phyloP scores from a whole-genome alignment of 2,888 invertebrate genomes.

The Nephrotoma appendiculata region DNA sequence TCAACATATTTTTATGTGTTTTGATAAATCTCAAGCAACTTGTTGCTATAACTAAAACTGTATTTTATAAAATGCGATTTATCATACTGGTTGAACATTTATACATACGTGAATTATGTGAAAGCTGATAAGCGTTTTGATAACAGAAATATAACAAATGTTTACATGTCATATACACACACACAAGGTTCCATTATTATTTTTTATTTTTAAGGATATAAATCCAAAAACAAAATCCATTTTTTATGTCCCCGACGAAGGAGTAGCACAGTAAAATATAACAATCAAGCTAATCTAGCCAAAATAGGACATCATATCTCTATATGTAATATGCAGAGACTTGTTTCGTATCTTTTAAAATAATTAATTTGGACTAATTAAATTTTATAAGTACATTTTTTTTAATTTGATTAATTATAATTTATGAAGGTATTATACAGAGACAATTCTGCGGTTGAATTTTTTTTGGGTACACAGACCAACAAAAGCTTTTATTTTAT shows the following conservation, averaged over 20 bases:
- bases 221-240: background rate
- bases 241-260: background rate
- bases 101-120: background rate
- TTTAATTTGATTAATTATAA: too few species aligned
- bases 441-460: too few species aligned
- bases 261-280: background rate
- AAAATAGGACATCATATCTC: background rate
- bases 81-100: background rate
- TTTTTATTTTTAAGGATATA: background rate
- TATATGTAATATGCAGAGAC: too few species aligned
- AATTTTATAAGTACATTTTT: too few species aligned
- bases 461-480: too few species aligned
- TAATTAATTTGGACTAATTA: background rate
- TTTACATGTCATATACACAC: background rate
- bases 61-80: background rate
- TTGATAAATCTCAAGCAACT: background rate
- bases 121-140: background rate
- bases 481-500: too few species aligned
- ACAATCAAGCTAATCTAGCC: background rate
- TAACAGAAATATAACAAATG: background rate
- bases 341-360: background rate
- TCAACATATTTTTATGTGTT: background rate
- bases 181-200: background rate
- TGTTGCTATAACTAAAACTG: background rate
- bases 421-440: too few species aligned